Evolutionary conservation across 2,888 invertebrate species (phyloP).

Genomic region (Gymnocheta viridis): DNA sequence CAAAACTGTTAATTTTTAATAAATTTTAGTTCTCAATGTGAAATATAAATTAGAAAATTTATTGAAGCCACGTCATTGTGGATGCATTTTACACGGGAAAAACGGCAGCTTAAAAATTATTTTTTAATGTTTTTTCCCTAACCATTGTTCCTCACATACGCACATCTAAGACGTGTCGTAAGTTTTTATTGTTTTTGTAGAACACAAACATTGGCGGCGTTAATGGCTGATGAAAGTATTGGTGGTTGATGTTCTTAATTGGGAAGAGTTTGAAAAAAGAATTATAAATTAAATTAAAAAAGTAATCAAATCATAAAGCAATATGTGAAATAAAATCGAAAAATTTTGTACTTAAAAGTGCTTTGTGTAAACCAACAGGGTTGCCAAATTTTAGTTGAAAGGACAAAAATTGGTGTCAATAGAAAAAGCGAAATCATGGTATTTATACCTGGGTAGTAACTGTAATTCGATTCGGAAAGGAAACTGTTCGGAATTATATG

Average conservation of each 20-base stretch:
- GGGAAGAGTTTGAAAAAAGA: not conserved
- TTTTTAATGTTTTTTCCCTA: conserved; percentile 40
- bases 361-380: conserved; percentile 43
- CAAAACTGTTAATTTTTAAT: conserved; percentile 67
- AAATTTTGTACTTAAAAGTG: conserved; percentile 26
- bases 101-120: conserved; percentile 34
- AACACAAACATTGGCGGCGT: conserved; percentile 46
- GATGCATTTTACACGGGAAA: conserved; percentile 26
- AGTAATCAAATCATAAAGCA: not conserved
- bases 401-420: not conserved
- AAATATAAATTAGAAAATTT: conserved; percentile 67
- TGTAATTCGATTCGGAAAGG: too few species aligned
- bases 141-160: conserved; percentile 62
- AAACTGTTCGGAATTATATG: too few species aligned
- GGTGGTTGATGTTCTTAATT: conserved; percentile 45
- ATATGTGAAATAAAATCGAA: conserved; percentile 1
- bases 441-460: not conserved
- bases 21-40: conserved; percentile 54
- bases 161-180: conserved; percentile 65
- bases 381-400: conserved; percentile 34
- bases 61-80: conserved; percentile 73
- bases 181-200: conserved; percentile 50
- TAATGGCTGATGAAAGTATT: conserved; percentile 44
- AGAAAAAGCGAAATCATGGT: not conserved
- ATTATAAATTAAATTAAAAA: not conserved